phyloP scores from a whole-genome alignment of 2,113 vertebrate genomes.

The Falcunculus frontatus region DNA sequence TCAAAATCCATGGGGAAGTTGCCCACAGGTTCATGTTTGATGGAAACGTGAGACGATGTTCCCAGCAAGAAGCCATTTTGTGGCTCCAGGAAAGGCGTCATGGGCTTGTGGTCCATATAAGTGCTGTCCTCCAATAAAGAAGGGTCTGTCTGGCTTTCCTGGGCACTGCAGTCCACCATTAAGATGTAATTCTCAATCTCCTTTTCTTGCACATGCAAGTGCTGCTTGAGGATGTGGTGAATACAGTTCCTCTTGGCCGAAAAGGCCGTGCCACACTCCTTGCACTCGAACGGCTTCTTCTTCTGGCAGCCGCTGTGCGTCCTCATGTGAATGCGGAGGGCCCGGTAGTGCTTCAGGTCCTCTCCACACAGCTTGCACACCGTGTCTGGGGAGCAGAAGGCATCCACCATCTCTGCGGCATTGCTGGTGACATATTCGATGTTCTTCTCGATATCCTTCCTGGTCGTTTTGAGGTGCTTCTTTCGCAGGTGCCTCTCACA shows the following conservation, averaged over 20 bases:
- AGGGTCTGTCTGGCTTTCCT: constrained; percentile 44
- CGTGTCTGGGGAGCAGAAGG: constrained; percentile 79
- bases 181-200: constrained; percentile 92
- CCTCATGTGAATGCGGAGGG: constrained; percentile 92
- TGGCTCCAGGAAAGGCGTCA: constrained; percentile 66
- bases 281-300: constrained; percentile 93
- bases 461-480: constrained; percentile 91
- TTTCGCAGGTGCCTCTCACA: constrained; percentile 96
- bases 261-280: constrained; percentile 88
- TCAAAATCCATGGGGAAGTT: constrained; percentile 77
- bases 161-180: constrained; percentile 63
- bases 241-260: constrained; percentile 93
- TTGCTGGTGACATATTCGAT: constrained; percentile 91
- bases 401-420: constrained; percentile 73
- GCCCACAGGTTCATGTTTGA: constrained; percentile 80
- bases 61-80: constrained; percentile 62
- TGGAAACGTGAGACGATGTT: constrained; percentile 23
- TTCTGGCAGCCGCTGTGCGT: constrained; percentile 88
- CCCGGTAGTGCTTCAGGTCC: constrained; percentile 88
- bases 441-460: constrained; percentile 97
- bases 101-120: constrained; percentile 66
- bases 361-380: constrained; percentile 89
- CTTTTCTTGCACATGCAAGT: constrained; percentile 88
- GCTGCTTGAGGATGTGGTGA: constrained; percentile 94
- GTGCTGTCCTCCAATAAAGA: constrained; percentile 57